Evolutionary conservation across 1,140 invertebrate species (phyloP), one percentile per base, ranked within the genome.

Genomic region (Formica selysi): DNA sequence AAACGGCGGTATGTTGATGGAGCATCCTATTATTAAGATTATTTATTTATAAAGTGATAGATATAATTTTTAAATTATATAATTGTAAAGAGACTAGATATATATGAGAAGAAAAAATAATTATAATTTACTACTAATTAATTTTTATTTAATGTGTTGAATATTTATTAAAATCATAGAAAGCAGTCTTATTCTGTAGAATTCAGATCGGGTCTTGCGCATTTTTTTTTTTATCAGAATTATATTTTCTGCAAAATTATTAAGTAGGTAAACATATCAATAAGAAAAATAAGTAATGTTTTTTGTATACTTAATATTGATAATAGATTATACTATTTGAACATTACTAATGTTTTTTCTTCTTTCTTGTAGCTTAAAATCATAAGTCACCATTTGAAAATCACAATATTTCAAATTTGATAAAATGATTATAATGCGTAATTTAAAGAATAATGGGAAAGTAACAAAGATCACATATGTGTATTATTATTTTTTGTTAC

Each of bases 161-260:
- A 36, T 65, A 51, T 26, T 36, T 32, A 79, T 16, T 65, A 64
- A 26, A 65, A 7, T 78, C 26, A 19, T 48, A 51, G 11, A 48
- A 48, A 62, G 0, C 22, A 13, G 2, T 29, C 26, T 54, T 65
- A 22, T 68, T 41, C 16, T 41, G 7, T 48, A 13, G 26, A 22
- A 84, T 84, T 88, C 48, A 51, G 32, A 26, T 86, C 32, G 51
- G 59, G 32, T 79, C 48, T 57, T 41, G 41, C 22, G 1, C 22
- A 59, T 22, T 10, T 41, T 76, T 65, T 44, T 44, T 51, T 16
- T 61, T 67, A 59, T 3, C 26, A 54, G 59, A 29, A 54, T 44
- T 26, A 51, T 19, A 86, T 67, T 70, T 36, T 65, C 13, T 87
- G 61, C 54, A 44, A 71, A 79, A 79, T 41, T 87, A 71, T 79